phyloP scores from a whole-genome alignment of 2,113 vertebrate species.

The Paramisgurnus dabryanus region DNA sequence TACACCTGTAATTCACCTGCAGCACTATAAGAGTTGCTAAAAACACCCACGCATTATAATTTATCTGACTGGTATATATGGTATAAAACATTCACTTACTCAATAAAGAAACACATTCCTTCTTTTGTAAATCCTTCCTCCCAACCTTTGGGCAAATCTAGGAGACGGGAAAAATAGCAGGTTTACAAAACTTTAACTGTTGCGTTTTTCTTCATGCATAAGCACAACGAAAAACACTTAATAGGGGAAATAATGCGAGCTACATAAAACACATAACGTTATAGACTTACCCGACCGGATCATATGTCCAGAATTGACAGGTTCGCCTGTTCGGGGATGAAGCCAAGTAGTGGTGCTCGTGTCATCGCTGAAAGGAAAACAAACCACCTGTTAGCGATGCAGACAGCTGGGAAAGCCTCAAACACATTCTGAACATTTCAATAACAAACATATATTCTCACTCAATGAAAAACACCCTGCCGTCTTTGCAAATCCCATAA shows the following conservation, averaged over 20 bases:
- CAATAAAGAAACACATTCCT: constrained; percentile 91
- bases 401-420: constrained; percentile 51
- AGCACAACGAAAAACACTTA: background rate
- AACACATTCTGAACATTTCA: constrained; percentile 7
- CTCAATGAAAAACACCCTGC: constrained; percentile 92
- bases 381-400: constrained; percentile 75
- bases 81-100: constrained; percentile 77
- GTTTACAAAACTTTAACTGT: constrained; percentile 2
- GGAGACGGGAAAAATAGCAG: constrained; percentile 15
- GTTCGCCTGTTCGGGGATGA: constrained; percentile 86
- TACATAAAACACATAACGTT: background rate
- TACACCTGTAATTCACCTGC: constrained; percentile 11
- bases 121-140: constrained; percentile 92
- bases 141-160: constrained; percentile 90
- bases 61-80: too few relatives aligned
- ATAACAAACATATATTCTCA: constrained; percentile 65
- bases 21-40: background rate
- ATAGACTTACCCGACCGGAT: constrained; percentile 86
- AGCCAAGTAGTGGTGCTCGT: constrained; percentile 85
- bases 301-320: constrained; percentile 97
- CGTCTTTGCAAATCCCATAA: constrained; percentile 87
- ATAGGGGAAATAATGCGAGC: too few relatives aligned
- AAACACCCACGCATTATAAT: background rate
- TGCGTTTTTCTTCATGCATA: background rate
- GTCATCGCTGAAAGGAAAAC: constrained; percentile 80